phyloP scores from a whole-genome alignment of 1,140 invertebrate genomes.

The Hyles euphorbiae region DNA sequence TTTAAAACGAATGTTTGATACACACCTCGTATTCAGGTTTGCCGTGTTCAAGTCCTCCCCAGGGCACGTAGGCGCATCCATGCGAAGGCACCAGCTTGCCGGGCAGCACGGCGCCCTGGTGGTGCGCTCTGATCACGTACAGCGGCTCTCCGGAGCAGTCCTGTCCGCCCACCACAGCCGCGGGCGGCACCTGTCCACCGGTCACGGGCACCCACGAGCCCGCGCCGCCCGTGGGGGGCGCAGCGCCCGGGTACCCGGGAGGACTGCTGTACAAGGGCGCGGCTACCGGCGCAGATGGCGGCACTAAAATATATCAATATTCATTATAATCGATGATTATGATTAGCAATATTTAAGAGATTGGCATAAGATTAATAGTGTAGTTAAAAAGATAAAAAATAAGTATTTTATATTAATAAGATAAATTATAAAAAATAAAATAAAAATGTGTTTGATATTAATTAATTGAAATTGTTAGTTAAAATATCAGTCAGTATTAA shows the following conservation, averaged over 20 bases:
- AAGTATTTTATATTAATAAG: too few relatives aligned
- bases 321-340: not conserved
- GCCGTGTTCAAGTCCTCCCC: constrained; percentile 86
- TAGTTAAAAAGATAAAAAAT: too few relatives aligned
- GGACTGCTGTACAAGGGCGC: constrained; percentile 47
- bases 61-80: constrained; percentile 84
- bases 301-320: constrained; percentile 33
- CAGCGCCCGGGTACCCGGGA: constrained; percentile 49
- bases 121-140: constrained; percentile 83
- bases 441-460: too few relatives aligned
- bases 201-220: constrained; percentile 81
- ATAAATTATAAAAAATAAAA: too few relatives aligned
- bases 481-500: too few relatives aligned
- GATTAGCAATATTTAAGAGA: not conserved
- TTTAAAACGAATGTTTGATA: not conserved
- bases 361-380: too few relatives aligned
- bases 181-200: constrained; percentile 81
- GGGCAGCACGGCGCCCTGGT: constrained; percentile 86
- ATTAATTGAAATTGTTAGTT: too few relatives aligned
- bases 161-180: constrained; percentile 83
- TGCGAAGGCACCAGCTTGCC: constrained; percentile 86
- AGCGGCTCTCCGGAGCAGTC: constrained; percentile 82
- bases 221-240: constrained; percentile 37
- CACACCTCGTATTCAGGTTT: constrained; percentile 84
- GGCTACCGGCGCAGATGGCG: constrained; percentile 71